A percentile compares a stretch with the other conserved stretches of the same genome.
Conservation (phyloP, 92 coral and sea anemone species). For the Epizoanthus rinbou region DNA sequence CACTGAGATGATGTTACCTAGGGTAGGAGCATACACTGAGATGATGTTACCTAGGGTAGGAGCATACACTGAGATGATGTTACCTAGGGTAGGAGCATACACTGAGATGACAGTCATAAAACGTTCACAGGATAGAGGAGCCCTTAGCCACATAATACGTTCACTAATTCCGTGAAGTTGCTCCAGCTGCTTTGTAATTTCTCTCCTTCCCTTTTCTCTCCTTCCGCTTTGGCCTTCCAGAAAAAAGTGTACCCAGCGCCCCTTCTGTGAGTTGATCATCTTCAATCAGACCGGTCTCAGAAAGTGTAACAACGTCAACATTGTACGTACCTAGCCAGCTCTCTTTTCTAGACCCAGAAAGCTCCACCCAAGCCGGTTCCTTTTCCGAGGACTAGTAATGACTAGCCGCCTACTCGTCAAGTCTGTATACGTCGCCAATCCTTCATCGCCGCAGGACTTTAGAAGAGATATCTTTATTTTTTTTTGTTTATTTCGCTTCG, state of each 20-base stretch:
- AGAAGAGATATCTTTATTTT: not conserved
- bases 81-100: conserved; percentile 15
- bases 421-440: conserved; percentile 53
- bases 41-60: too few relatives aligned
- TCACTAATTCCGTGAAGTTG: conserved; percentile 21
- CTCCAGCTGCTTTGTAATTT: conserved; percentile 13
- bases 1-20: too few relatives aligned
- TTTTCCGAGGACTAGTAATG: conserved; percentile 4
- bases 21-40: too few relatives aligned
- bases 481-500: too few relatives aligned
- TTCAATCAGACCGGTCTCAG: conserved; percentile 23
- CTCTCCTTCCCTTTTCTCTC: conserved; percentile 9
- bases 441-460: conserved; percentile 45
- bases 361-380: conserved; percentile 32
- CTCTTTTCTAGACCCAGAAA: conserved; percentile 37
- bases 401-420: conserved; percentile 32
- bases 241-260: conserved; percentile 31
- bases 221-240: conserved; percentile 10
- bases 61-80: too few relatives aligned
- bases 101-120: conserved; percentile 20
- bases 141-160: not conserved
- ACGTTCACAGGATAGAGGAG: not conserved
- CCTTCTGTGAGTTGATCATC: not conserved
- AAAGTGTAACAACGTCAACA: not conserved
- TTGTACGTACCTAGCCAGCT: too few relatives aligned